These are phyloP conservation scores for Ciona savignyi DNA, from an alignment of 23 tunicate genomes.

Conservation along the genomic window DNA sequence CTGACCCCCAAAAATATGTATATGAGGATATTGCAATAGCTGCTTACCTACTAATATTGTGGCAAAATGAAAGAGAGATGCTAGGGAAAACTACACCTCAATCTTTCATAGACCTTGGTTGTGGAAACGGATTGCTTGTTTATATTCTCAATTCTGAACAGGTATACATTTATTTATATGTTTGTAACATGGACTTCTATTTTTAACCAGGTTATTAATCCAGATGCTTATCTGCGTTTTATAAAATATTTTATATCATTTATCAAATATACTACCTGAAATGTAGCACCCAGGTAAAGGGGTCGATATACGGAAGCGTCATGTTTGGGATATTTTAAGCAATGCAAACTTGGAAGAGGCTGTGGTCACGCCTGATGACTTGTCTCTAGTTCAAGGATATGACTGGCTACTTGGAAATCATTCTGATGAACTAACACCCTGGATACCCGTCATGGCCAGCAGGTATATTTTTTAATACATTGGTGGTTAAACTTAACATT, in stretches of 20 bases:
- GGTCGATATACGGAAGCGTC: constrained; percentile 55
- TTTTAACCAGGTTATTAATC: too few relatives aligned
- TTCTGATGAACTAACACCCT: constrained; percentile 96
- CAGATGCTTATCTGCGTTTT: too few relatives aligned
- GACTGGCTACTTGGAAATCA: constrained; percentile 98
- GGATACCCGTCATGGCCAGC: constrained; percentile 93
- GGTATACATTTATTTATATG: constrained; percentile 12
- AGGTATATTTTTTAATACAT: too few relatives aligned
- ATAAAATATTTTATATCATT: too few relatives aligned
- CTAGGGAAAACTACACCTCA: constrained; percentile 12
- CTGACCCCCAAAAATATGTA: constrained; percentile 97
- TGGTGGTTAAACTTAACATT: too few relatives aligned
- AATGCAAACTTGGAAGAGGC: constrained; percentile 38
- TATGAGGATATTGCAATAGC: constrained; percentile 98
- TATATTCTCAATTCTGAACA: constrained; percentile 85
- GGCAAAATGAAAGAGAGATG: constrained; percentile 48
- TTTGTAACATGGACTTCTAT: too few relatives aligned
- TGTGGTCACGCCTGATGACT: constrained; percentile 61
- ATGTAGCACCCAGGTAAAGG: constrained; percentile 75
- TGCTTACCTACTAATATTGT: constrained; percentile 68
- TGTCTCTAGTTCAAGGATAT: constrained; percentile 19
- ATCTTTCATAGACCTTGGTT: constrained; percentile 83
- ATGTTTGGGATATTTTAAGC: constrained; percentile 51
- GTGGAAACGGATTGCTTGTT: constrained; percentile 94
- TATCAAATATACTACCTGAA: too few relatives aligned